Conservation (phyloP, 2,113 vertebrate species). For the Erinaceus europaeus region DNA sequence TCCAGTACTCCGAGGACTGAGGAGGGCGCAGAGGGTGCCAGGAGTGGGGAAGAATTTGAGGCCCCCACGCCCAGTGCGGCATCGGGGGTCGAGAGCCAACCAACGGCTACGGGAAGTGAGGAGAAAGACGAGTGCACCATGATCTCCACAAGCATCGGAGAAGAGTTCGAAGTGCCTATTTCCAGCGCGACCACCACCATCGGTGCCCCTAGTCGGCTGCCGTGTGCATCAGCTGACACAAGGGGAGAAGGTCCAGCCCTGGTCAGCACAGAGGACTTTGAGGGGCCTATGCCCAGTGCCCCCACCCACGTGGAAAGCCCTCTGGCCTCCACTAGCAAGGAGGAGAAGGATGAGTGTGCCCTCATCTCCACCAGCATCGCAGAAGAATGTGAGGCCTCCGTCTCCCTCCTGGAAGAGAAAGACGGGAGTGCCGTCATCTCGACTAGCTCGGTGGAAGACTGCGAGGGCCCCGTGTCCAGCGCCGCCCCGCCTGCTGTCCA, state of each 20-base stretch:
- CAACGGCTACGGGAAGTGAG: slow-evolving; percentile 36
- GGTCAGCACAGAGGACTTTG: slow-evolving; percentile 62
- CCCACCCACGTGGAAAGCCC: slow-evolving; percentile 45
- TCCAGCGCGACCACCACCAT: slow-evolving; percentile 69
- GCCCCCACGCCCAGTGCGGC: slow-evolving; percentile 83
- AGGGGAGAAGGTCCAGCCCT: slow-evolving; percentile 21
- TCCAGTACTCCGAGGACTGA: slow-evolving; percentile 13
- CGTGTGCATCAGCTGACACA: slow-evolving; percentile 45
- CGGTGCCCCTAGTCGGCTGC: slow-evolving; percentile 33
- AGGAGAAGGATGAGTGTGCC: slow-evolving; percentile 83
- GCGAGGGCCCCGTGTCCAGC: slow-evolving; percentile 78
- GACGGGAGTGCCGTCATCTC: slow-evolving; percentile 77
- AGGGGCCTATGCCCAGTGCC: slow-evolving; percentile 74
- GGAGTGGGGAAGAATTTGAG: slow-evolving; percentile 69
- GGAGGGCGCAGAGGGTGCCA: slow-evolving; percentile 5
- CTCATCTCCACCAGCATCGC: slow-evolving; percentile 84
- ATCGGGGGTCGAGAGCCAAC: slow-evolving; percentile 61
- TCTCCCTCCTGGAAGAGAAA: slow-evolving; percentile 63
- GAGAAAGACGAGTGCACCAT: slow-evolving; percentile 83
- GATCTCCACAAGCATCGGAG: slow-evolving; percentile 83
- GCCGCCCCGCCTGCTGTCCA: slow-evolving; percentile 53
- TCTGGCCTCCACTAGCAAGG: slow-evolving; percentile 75
- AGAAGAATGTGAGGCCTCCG: slow-evolving; percentile 76
- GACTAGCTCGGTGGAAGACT: slow-evolving; percentile 82
- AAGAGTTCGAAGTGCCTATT: slow-evolving; percentile 81